Evolutionary conservation across 2,113 vertebrate species (phyloP).

Genomic region (Phrynosoma platyrhinos): DNA sequence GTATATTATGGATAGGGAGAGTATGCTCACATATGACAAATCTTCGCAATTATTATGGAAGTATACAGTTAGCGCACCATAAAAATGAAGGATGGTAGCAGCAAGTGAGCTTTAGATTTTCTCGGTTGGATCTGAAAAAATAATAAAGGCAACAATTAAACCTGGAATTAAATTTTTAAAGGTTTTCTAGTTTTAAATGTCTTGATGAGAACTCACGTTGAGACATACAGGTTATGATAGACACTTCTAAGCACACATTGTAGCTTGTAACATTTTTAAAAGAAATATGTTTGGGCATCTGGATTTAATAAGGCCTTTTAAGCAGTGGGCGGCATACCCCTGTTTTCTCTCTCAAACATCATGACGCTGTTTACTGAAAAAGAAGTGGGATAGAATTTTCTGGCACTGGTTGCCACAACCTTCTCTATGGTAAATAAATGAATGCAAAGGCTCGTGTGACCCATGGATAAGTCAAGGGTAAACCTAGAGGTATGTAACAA

Average conservation of each 20-base stretch:
- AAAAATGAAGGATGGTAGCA: slow-evolving; percentile 1
- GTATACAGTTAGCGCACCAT: slow-evolving; percentile 10
- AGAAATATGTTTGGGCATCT: background rate
- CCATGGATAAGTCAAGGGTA: no score
- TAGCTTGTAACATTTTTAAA: slow-evolving; percentile 14
- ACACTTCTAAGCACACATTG: slow-evolving; percentile 4
- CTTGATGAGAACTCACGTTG: slow-evolving; percentile 16
- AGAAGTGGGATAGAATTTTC: background rate
- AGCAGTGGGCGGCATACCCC: background rate
- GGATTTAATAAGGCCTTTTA: background rate
- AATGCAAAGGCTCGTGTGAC: background rate
- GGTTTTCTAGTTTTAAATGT: slow-evolving; percentile 3
- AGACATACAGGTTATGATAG: background rate
- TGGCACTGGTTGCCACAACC: background rate
- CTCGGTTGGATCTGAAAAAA: background rate
- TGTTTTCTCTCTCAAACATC: background rate
- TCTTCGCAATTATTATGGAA: slow-evolving; percentile 11
- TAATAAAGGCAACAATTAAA: slow-evolving; percentile 18
- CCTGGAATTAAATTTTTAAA: slow-evolving; percentile 1
- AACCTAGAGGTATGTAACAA: no score
- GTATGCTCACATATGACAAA: background rate
- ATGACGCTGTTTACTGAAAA: background rate
- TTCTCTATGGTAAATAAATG: no score
- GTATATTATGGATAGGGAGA: slow-evolving; percentile 25
- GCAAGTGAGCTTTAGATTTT: background rate